Evolutionary conservation across 2,888 invertebrate species (phyloP).

Genomic region (Drosophila siamana): DNA sequence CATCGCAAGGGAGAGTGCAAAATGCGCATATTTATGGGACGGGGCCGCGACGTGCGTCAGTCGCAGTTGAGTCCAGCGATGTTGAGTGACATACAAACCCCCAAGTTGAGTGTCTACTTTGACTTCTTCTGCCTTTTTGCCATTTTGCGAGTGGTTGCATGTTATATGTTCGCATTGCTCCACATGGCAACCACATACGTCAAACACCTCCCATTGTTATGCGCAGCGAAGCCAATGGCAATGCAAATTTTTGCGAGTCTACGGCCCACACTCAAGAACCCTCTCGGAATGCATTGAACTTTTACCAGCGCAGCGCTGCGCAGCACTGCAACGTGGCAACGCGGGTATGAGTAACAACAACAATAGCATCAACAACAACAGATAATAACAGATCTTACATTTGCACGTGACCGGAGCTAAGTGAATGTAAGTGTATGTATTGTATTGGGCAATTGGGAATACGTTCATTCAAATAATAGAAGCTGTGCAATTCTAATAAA

Average conservation of each 20-base stretch:
- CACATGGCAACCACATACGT: conserved; percentile 69
- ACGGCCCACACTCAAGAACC: conserved; percentile 43
- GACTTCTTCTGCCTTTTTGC: conserved; percentile 6
- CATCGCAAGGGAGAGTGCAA: conserved; percentile 65
- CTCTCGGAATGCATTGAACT: conserved; percentile 73
- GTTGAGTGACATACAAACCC: conserved; percentile 64
- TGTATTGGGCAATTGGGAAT: conserved; percentile 15
- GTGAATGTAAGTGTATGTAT: background rate
- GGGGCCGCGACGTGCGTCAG: conserved; percentile 62
- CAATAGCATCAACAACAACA: too few species aligned
- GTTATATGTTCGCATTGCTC: conserved; percentile 36
- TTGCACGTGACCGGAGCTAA: conserved; percentile 54
- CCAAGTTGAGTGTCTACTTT: conserved; percentile 37
- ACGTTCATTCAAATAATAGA: conserved; percentile 10
- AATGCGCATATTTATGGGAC: conserved; percentile 65
- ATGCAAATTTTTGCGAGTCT: conserved; percentile 50
- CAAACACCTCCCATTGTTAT: conserved; percentile 62
- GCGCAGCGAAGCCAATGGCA: conserved; percentile 64
- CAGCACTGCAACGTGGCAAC: conserved; percentile 69
- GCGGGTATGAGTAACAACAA: conserved; percentile 62
- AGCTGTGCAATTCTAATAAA: conserved; percentile 17
- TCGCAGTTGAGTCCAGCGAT: conserved; percentile 15
- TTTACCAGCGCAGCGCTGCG: conserved; percentile 18
- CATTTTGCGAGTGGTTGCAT: conserved; percentile 43
- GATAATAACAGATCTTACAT: conserved; percentile 27